Conservation (phyloP, 2,113 vertebrate genomes). For the Guaruba guarouba region DNA sequence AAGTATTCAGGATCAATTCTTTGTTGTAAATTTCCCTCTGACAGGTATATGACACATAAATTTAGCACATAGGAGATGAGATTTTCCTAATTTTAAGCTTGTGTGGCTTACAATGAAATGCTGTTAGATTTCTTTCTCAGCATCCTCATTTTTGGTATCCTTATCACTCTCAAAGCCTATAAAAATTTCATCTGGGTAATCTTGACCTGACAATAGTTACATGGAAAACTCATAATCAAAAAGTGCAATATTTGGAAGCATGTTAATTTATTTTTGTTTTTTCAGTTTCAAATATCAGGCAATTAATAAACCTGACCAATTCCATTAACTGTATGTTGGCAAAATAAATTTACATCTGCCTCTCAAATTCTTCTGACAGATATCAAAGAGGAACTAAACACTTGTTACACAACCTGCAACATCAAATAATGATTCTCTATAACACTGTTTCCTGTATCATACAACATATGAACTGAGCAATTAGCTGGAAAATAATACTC, state of each 20-base stretch:
- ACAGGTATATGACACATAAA: background rate
- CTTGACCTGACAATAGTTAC: background rate
- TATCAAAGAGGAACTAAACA: background rate
- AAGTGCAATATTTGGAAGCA: background rate
- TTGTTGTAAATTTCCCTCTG: background rate
- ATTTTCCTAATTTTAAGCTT: background rate
- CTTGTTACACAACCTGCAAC: background rate
- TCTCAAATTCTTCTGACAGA: background rate
- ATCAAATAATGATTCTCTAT: background rate
- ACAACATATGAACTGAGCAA: background rate
- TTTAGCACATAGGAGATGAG: background rate
- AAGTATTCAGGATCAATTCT: background rate
- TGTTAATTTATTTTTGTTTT: background rate
- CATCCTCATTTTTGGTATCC: background rate
- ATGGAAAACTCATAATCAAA: background rate
- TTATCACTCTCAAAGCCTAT: background rate
- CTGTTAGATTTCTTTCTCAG: background rate
- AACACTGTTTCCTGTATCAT: background rate
- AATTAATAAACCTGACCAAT: background rate
- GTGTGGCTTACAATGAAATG: background rate
- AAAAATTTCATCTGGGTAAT: background rate
- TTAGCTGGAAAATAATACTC: background rate
- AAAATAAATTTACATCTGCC: background rate
- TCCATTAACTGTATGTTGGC: background rate
- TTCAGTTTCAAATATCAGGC: background rate